Evolutionary conservation across 2,888 invertebrate genomes (phyloP), one percentile per base, ranked within the genome.

Genomic region (Syritta pipiens): DNA sequence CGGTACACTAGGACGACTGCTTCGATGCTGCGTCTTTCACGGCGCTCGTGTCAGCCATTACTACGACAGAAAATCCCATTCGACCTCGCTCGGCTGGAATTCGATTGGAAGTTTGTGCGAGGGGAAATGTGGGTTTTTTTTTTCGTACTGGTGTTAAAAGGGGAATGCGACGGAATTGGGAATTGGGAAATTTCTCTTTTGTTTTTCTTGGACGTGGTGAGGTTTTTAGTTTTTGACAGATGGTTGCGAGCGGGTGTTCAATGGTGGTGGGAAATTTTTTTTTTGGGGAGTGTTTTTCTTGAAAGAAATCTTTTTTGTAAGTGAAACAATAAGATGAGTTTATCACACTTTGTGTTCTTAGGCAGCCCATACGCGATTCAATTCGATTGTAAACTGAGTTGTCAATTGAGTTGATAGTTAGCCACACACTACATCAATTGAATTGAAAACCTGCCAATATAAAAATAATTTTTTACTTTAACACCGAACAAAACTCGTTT

Each of bases 21-120:
- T 48, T 28, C 42, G 60, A 26, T 32, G 59, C 19, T 49, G 35
- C 67, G 79, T 79, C 74, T 68, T 49, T 12, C 35, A 57, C 60
- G 35, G 46, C 67, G 74, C 79, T 68, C 72, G 74, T 62, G 68
- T 79, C 79, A 68, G 79, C 79, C 67, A 74, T 74, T 79, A 79
- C 79, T 79, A 79, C 79, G 44, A 24, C 22, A 79, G 67, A 74
- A 79, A 74, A 79, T 74, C 79, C 79, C 74, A 74, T 68, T 68
- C 79, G 79, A 79, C 79, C 79, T 79, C 79, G 79, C 49, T 74
- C 62, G 62, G 46, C 57, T 74, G 79, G 74, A 79, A 68, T 17
- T 24, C 14, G 9, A 57, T 68, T 79, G 79, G 79, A 79, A 74
- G 3, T 7, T 2, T 19, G 1, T 0, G n/a, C n/a, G 55, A 17